Percentiles rank a stretch among this genome's conserved stretches.
Conservation (phyloP, 2,888 invertebrate genomes). For the Carterocephalus palaemon region DNA sequence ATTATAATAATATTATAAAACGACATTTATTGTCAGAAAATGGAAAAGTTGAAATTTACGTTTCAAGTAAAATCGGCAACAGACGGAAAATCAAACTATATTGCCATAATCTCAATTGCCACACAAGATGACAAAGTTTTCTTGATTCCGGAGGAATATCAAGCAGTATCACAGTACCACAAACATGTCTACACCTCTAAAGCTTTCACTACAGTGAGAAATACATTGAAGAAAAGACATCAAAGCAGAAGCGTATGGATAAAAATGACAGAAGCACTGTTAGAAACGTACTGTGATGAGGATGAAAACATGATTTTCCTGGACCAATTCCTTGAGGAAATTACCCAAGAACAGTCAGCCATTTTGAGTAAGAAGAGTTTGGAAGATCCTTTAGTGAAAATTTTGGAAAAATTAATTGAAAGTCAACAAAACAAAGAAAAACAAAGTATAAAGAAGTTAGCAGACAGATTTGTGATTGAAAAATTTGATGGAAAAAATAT, state of each 20-base stretch:
- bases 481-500: slow-evolving; percentile 35
- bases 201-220: slow-evolving; percentile 20
- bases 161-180: too few species aligned
- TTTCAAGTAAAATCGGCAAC: too few species aligned
- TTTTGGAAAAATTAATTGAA: slow-evolving; percentile 32
- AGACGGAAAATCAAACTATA: too few species aligned
- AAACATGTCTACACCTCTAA: too few species aligned
- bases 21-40: too few species aligned
- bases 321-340: slow-evolving; percentile 23
- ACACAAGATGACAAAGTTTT: too few species aligned
- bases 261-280: not conserved
- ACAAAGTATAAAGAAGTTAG: slow-evolving; percentile 30
- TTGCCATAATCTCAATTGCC: too few species aligned
- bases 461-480: slow-evolving; percentile 38
- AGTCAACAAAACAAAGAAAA: slow-evolving; percentile 25
- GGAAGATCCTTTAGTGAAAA: slow-evolving; percentile 24
- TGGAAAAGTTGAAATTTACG: too few species aligned
- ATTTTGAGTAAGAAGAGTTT: not conserved
- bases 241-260: slow-evolving; percentile 25
- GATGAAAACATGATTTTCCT: slow-evolving; percentile 24
- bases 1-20: too few species aligned
- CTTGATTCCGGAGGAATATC: too few species aligned
- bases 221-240: slow-evolving; percentile 20
- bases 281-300: slow-evolving; percentile 21
- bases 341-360: slow-evolving; percentile 14